Base-by-base conservation (phyloP, 2,797 vertebrate species). In the Diglossa cyanea region DNA sequence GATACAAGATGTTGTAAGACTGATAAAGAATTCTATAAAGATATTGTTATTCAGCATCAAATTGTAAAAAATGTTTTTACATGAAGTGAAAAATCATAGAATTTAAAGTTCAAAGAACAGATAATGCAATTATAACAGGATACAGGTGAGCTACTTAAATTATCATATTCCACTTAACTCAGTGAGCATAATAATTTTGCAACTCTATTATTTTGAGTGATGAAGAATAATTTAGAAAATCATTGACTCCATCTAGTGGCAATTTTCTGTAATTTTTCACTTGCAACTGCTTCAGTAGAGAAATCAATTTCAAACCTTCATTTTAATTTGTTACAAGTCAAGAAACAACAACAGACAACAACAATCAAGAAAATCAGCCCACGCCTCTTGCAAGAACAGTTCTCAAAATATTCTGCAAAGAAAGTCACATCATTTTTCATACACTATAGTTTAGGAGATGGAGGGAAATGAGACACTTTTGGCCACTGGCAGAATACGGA, bases 211-310 rank as follows among this genome's bases (percentile, higher is more conserved):
- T 51, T 92, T 37, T 40, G 17, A 94, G 54, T 13, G 5, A 53
- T 70, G 53, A 86, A 89, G 44, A 88, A 74, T 54, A 65, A 96
- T 95, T 97, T 91, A 94, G 96, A 97, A 97, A 97, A 97, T 96
- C 97, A 97, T 91, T 97, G 91, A 79, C 96, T 95, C 98, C 98
- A 98, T 97, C 98, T 98, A 98, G 98, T 97, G 98, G 97, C 77
- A 86, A 86, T 37, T 89, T 92, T 63, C 67, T 87, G 91, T 79
- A 96, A 93, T 95, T 95, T 90, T 90, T 86, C 48, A 89, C 39
- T 67, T 85, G 70, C 33, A 79, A 37, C 33, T 21, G 31, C 31
- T 88, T 74, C 65, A 24, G 50, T 16, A 40, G 39, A 57, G 30
- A 93, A 87, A 73, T 77, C 7, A 33, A 13, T 50, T 86, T n/a